phyloP scores from a whole-genome alignment of 2,888 invertebrate genomes.

The Macrosiphum euphorbiae region DNA sequence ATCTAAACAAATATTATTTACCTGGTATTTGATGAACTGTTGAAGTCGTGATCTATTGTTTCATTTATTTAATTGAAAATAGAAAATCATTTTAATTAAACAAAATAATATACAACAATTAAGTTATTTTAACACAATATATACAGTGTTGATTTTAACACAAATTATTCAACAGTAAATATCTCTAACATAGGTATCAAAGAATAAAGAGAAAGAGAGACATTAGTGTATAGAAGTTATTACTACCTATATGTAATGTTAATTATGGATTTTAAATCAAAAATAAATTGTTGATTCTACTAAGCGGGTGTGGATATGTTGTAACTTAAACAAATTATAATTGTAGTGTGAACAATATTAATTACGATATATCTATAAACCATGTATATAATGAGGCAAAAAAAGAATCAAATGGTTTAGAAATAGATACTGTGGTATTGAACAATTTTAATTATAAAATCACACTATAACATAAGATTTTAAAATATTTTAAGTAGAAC shows the following conservation, averaged over 20 bases:
- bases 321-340: not conserved
- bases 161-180: not conserved
- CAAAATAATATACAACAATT: not conserved
- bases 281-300: not conserved
- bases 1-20: constrained; percentile 8
- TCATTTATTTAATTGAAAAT: not conserved
- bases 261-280: not conserved
- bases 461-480: not conserved
- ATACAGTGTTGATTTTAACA: not conserved
- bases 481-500: constrained; percentile 14
- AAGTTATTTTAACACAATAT: not conserved
- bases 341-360: not conserved
- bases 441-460: not conserved
- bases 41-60: constrained; percentile 48
- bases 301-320: not conserved
- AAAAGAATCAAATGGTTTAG: not conserved
- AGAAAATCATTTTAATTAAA: not conserved
- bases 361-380: not conserved
- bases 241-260: not conserved
- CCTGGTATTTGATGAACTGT: constrained; percentile 47
- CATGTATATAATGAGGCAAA: not conserved
- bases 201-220: not conserved
- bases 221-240: not conserved
- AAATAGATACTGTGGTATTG: not conserved
- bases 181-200: not conserved